Evolutionary conservation across 1,140 invertebrate genomes (phyloP), one percentile per base, ranked within the genome.

Genomic region (Penaeus japonicus): DNA sequence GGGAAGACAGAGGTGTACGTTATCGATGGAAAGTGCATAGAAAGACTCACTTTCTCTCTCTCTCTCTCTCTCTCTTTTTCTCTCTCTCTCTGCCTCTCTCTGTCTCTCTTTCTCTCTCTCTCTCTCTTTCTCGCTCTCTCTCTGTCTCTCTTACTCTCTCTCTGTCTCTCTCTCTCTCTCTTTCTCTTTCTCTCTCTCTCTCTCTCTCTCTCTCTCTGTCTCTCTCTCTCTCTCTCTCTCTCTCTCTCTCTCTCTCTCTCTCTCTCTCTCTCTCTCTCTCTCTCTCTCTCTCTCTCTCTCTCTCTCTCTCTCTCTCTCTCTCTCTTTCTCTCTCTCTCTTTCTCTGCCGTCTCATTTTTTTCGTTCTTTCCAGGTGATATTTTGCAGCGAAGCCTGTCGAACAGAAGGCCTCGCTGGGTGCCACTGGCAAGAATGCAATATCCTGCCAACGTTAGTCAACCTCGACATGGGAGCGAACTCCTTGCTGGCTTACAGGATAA

Each of bases 401-500:
- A 54, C 53, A 30, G 24, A 77, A 65, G 84, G 84, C 20, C 27
- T 85, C 5, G 47, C 84, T 27, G 73, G 54, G 5, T 15, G 30
- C 10, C 84, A 85, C 62, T 85, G 39, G 70, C 84, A 85, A 55
- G 84, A 85, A 22, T 85, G 84, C 57, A 54, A 47, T 57, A 35
- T 85, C 30, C 24, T 85, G 53, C 53, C 70, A 54, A 84, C 62
- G 4, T 20, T 84, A 17, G 15, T 24, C 22, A n/a, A 35, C 12
- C 70, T 77, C 18, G 54, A 59, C 53, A 85, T 85, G 70, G 84
- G 73, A 5, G 20, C 5, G 4, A 85, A 55, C 57, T 30, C 54
- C 17, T 30, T 54, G 32, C n/a, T 85, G 47, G 70, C 54, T 2
- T 79, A 79, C 53, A 78, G 57, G 53, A 20, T 86, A 18, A 79